Percentiles rank a stretch among this genome's conserved stretches.
phyloP scores from a whole-genome alignment of 2,797 vertebrate species.

The Sternotherus odoratus region DNA sequence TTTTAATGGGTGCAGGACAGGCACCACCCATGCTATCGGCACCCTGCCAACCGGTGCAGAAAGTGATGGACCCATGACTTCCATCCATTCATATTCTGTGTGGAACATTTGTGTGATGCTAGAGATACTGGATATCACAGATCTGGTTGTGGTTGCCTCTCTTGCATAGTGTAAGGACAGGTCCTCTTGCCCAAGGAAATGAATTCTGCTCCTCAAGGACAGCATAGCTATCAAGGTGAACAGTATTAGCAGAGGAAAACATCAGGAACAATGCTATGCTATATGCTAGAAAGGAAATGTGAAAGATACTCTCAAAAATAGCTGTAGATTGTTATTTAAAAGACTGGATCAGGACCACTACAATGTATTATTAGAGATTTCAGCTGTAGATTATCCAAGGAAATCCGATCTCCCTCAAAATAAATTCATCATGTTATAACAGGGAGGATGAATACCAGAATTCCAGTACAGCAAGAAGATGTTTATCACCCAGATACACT shows the following conservation, averaged over 20 bases:
- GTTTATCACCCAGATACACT: background rate
- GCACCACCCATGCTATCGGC: background rate
- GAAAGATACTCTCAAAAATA: background rate
- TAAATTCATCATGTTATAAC: background rate
- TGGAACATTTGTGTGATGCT: background rate
- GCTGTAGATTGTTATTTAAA: background rate
- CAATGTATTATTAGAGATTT: background rate
- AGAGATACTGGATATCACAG: background rate
- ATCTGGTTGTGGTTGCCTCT: background rate
- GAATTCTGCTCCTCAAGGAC: background rate
- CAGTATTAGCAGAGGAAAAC: background rate
- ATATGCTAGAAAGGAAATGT: background rate
- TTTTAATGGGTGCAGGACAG: background rate
- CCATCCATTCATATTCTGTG: background rate
- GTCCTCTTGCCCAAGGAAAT: background rate
- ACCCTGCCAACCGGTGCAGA: background rate
- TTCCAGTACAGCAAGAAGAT: background rate
- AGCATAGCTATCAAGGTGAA: background rate
- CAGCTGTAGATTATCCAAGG: background rate
- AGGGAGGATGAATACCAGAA: background rate
- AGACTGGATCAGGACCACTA: background rate
- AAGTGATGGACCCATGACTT: background rate
- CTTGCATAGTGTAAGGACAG: background rate
- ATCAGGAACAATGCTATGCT: background rate
- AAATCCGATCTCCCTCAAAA: slow-evolving; percentile 6